Evolutionary conservation across 2,888 invertebrate genomes (phyloP).

Genomic region (Trilocha varians): DNA sequence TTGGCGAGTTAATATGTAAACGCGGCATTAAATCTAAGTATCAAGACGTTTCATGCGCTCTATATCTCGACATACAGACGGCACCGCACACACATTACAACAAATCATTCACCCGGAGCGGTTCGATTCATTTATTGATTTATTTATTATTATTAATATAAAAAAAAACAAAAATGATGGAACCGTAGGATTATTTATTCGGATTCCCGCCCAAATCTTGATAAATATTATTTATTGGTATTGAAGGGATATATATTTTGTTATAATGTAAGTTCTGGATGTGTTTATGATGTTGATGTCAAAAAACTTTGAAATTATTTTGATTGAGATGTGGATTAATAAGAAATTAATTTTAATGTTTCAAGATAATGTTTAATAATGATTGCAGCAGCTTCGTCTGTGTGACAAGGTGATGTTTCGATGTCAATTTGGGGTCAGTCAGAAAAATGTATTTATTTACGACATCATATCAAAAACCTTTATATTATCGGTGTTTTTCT

Average conservation of each 20-base stretch:
- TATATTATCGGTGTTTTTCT: no score
- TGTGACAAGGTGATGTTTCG: no score
- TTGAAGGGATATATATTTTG: neutral
- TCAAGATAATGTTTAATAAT: no score
- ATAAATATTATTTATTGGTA: constrained; percentile 16
- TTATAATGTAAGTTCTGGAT: neutral
- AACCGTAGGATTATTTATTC: constrained; percentile 23
- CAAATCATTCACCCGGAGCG: constrained; percentile 67
- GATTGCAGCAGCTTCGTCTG: no score
- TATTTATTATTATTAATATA: constrained; percentile 70
- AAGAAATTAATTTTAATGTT: no score
- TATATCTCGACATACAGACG: constrained; percentile 31
- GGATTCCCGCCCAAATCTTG: constrained; percentile 5
- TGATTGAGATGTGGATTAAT: no score
- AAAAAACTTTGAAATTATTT: no score
- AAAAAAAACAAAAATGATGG: constrained; percentile 26
- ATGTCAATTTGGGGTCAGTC: no score
- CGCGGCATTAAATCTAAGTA: no score
- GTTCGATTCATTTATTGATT: constrained; percentile 71
- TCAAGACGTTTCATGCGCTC: constrained; percentile 24
- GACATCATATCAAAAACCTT: no score
- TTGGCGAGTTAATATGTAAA: no score
- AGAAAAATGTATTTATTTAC: no score
- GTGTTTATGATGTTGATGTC: neutral
- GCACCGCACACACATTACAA: constrained; percentile 59